These are phyloP conservation scores for Vultur gryphus DNA, from an alignment of 2,797 vertebrate species.

Conservation along the genomic window DNA sequence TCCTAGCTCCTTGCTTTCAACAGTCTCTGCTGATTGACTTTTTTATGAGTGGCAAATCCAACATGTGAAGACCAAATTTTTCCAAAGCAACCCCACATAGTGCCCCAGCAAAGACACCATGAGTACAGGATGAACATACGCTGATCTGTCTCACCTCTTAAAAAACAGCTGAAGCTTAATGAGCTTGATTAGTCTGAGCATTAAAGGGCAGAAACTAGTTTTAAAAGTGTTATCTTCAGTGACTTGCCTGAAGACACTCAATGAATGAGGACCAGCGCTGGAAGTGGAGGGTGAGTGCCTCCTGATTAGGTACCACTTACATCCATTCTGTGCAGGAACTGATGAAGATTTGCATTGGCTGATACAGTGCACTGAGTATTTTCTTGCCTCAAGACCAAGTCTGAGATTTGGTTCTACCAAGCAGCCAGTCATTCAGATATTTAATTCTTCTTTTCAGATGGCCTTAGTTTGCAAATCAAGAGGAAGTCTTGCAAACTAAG, in stretches of 20 bases:
- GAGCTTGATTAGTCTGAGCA: background rate
- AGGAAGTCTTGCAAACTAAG: conserved; percentile 41
- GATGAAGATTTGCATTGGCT: background rate
- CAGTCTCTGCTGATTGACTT: background rate
- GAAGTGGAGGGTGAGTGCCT: background rate
- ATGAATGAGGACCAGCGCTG: background rate
- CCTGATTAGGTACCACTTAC: background rate
- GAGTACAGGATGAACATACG: background rate
- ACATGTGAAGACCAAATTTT: background rate
- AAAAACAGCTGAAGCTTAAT: background rate
- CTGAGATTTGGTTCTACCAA: background rate
- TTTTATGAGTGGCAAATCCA: background rate
- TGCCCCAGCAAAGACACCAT: background rate
- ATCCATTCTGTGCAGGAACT: background rate
- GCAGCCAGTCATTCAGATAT: background rate
- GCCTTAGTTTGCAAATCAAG: conserved; percentile 4
- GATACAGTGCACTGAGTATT: background rate
- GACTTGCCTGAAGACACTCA: background rate
- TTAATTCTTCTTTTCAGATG: background rate
- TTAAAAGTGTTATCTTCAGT: background rate
- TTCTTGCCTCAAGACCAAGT: background rate
- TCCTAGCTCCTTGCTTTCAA: background rate
- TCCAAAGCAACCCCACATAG: background rate
- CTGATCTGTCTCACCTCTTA: background rate
- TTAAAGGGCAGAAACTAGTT: background rate